A percentile compares a stretch with the other conserved stretches of the same genome.
These are phyloP conservation scores for Noctilio leporinus DNA, from an alignment of 2,113 vertebrate genomes.

Conservation along the genomic window DNA sequence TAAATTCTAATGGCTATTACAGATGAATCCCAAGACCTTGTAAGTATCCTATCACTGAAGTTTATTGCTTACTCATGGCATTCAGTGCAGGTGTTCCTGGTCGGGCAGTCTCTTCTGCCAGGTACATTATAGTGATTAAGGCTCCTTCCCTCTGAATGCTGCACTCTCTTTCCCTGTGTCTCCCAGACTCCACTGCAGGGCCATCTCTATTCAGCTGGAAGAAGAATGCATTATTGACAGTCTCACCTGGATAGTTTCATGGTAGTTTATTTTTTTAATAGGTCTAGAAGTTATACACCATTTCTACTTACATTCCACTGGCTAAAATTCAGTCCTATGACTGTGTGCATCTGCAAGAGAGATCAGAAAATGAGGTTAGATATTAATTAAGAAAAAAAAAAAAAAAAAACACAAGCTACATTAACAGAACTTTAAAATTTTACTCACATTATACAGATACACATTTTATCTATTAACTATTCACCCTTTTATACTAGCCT, in stretches of 20 bases:
- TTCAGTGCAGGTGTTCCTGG: background rate
- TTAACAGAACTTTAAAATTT: background rate
- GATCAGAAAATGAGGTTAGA: background rate
- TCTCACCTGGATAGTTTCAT: background rate
- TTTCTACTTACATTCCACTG: background rate
- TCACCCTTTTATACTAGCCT: background rate
- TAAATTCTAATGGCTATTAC: background rate
- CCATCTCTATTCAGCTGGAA: background rate
- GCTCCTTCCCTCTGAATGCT: background rate
- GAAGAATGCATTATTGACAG: background rate
- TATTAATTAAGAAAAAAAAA: background rate
- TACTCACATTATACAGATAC: background rate
- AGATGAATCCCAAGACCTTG: background rate
- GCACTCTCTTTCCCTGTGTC: background rate
- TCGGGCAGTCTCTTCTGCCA: background rate
- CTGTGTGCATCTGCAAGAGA: background rate
- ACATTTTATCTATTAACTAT: background rate
- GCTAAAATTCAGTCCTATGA: background rate
- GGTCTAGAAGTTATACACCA: background rate
- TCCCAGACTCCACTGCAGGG: background rate
- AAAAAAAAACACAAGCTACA: background rate
- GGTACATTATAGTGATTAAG: background rate
- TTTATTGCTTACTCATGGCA: background rate
- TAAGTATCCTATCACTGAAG: background rate
- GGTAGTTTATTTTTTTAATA: background rate